Conservation (phyloP, 2,888 invertebrate species). For the Dinocampus coccinellae region DNA sequence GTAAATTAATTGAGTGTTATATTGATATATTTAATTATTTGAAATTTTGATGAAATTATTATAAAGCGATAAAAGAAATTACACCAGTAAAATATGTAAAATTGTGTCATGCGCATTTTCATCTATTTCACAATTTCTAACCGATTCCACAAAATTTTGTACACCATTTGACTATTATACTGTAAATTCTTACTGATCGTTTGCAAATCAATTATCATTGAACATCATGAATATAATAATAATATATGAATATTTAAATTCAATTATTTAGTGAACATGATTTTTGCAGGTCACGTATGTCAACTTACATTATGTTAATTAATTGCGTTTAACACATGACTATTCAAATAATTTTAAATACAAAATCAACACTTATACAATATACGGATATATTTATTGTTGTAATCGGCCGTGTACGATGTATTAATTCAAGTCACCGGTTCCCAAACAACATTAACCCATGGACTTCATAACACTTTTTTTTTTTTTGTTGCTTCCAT, state of each 20-base stretch:
- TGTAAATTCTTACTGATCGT: not conserved
- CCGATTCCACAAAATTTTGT: no score
- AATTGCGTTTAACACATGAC: not conserved
- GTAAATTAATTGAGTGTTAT: conserved; percentile 14
- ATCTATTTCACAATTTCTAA: no score
- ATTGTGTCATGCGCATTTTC: no score
- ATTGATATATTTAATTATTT: not conserved
- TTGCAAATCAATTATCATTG: not conserved
- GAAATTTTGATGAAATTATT: not conserved
- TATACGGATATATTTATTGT: not conserved
- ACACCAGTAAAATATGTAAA: no score
- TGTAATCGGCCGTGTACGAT: not conserved
- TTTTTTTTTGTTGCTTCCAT: not conserved
- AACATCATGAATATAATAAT: not conserved
- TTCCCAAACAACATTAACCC: conserved; percentile 3
- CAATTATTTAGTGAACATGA: not conserved
- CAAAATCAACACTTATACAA: not conserved
- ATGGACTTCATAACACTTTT: not conserved
- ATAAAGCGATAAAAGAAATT: no score
- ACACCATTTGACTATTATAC: no score
- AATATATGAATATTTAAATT: not conserved
- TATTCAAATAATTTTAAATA: not conserved
- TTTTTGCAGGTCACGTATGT: not conserved
- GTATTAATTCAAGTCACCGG: not conserved
- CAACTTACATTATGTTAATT: not conserved